A percentile compares a stretch with the other conserved stretches of the same genome.
phyloP scores from a whole-genome alignment of 1,140 invertebrate species.

The Colletes latitarsis region DNA sequence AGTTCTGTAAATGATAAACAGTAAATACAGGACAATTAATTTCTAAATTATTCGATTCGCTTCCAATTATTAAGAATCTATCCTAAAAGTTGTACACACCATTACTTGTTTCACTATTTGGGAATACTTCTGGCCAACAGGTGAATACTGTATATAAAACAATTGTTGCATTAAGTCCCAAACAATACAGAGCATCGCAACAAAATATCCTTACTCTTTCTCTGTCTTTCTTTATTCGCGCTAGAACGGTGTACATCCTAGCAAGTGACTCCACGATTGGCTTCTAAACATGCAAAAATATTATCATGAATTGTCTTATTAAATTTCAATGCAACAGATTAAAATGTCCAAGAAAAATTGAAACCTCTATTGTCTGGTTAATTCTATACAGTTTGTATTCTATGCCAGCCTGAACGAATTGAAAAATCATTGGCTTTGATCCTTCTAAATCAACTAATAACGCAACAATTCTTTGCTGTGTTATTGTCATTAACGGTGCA shows the following conservation, averaged over 20 bases:
- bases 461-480: constrained; percentile 70
- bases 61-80: not conserved
- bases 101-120: constrained; percentile 59
- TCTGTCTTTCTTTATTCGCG: constrained; percentile 75
- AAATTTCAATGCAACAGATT: not conserved
- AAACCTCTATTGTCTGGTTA: constrained; percentile 47
- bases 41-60: not conserved
- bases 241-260: constrained; percentile 68
- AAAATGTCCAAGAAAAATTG: not conserved
- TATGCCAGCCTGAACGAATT: constrained; percentile 65
- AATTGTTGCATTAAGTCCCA: constrained; percentile 60
- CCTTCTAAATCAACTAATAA: constrained; percentile 67
- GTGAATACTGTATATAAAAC: constrained; percentile 68
- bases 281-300: constrained; percentile 54
- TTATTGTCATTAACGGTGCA: constrained; percentile 74
- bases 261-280: constrained; percentile 59
- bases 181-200: constrained; percentile 75
- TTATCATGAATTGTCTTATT: not conserved
- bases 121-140: constrained; percentile 77
- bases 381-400: constrained; percentile 72
- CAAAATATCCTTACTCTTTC: constrained; percentile 73
- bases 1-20: constrained; percentile 64
- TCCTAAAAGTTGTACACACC: constrained; percentile 48
- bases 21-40: not conserved
- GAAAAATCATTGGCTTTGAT: constrained; percentile 56